Conservation (phyloP, 2,113 vertebrate species). For the Drymodes brunneopygia region DNA sequence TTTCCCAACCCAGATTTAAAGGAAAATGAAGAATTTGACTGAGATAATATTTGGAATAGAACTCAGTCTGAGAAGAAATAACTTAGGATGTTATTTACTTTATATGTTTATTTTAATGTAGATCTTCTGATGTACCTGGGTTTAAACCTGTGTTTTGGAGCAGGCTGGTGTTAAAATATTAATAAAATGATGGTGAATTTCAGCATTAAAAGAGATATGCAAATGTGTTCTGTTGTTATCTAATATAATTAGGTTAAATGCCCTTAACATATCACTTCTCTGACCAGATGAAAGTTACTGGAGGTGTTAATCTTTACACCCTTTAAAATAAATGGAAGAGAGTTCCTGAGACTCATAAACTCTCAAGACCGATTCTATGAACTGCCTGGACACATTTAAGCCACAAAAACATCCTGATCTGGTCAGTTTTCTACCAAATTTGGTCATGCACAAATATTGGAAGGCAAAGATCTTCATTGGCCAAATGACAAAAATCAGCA, state of each 20-base stretch:
- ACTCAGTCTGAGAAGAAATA: neutral
- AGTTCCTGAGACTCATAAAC: neutral
- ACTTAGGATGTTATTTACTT: neutral
- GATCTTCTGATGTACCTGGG: neutral
- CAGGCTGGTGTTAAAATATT: neutral
- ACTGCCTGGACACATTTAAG: neutral
- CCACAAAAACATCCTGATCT: neutral
- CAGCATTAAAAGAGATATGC: neutral
- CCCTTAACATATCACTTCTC: neutral
- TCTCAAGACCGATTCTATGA: neutral
- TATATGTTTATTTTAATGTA: neutral
- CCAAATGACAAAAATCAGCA: neutral
- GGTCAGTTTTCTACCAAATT: neutral
- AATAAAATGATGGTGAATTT: neutral
- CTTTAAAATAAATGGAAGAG: neutral
- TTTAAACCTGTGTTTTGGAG: neutral
- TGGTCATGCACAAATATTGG: neutral
- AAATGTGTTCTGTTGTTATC: neutral
- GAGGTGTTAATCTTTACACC: neutral
- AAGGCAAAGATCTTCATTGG: neutral
- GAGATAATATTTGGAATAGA: neutral
- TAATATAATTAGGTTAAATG: neutral
- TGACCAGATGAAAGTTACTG: neutral
- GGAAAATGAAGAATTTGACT: neutral
- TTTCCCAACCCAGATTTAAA: neutral